These are phyloP conservation scores for Cotesia congregata DNA, from an alignment of 2,888 invertebrate genomes.

Conservation along the genomic window DNA sequence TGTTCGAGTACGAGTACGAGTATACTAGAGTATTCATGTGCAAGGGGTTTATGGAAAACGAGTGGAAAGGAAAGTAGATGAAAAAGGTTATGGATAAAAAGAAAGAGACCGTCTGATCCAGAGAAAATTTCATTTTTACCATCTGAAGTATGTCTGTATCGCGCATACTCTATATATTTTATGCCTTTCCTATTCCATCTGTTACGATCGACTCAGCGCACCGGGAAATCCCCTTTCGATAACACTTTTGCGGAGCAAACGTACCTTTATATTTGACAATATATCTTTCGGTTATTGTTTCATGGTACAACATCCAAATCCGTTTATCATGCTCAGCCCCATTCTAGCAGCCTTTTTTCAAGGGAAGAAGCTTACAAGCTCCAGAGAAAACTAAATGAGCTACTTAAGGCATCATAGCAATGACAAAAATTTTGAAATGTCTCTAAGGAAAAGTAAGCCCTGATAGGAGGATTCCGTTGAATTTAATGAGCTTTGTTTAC, in stretches of 20 bases:
- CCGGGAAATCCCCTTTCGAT: background rate
- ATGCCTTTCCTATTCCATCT: background rate
- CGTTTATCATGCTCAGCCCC: background rate
- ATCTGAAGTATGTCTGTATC: background rate
- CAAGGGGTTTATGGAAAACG: background rate
- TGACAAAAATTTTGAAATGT: no score
- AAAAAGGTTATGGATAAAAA: background rate
- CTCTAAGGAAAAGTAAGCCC: no score
- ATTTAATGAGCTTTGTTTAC: no score
- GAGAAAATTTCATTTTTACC: background rate
- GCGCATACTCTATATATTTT: background rate
- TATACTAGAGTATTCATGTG: background rate
- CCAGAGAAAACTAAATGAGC: no score
- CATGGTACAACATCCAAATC: background rate
- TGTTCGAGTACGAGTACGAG: background rate
- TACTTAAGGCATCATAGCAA: no score
- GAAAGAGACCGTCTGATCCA: background rate
- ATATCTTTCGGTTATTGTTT: background rate
- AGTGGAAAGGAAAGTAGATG: background rate
- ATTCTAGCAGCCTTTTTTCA: background rate
- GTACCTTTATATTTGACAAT: background rate
- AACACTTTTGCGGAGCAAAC: background rate
- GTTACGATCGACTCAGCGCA: background rate
- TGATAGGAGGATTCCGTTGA: no score
- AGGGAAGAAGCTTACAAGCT: background rate